Conservation (phyloP, 2,888 invertebrate species). For the Tribolium freemani region DNA sequence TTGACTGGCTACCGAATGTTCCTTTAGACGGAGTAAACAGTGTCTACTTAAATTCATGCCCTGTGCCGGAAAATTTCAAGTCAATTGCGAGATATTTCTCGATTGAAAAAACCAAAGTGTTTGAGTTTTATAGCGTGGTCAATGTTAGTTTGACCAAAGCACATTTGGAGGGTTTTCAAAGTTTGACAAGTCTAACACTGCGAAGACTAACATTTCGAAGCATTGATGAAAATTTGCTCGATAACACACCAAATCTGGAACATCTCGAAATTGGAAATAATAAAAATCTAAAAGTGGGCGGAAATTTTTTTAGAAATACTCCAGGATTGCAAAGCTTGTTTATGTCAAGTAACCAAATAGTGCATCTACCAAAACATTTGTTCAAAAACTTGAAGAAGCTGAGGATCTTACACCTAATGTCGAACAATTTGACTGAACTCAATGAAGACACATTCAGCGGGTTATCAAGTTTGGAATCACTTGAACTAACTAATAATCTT, state of each 20-base stretch:
- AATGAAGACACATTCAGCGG: slow-evolving; percentile 75
- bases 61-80: background rate
- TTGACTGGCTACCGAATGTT: background rate
- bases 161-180: background rate
- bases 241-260: background rate
- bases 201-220: background rate
- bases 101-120: background rate
- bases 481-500: slow-evolving; percentile 72
- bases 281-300: background rate
- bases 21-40: background rate
- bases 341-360: background rate
- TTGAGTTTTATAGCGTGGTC: background rate
- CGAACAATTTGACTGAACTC: slow-evolving; percentile 64
- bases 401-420: slow-evolving; percentile 59
- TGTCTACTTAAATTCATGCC: background rate
- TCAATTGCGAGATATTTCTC: background rate
- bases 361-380: slow-evolving; percentile 59
- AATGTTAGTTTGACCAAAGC: background rate
- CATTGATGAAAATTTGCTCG: background rate
- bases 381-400: slow-evolving; percentile 61
- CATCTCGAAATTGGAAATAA: background rate
- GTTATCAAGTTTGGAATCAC: slow-evolving; percentile 73
- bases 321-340: background rate
- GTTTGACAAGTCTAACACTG: slow-evolving; percentile 15
- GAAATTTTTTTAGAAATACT: background rate